phyloP scores from a whole-genome alignment of 2,888 invertebrate species.

The Cephus runcator region DNA sequence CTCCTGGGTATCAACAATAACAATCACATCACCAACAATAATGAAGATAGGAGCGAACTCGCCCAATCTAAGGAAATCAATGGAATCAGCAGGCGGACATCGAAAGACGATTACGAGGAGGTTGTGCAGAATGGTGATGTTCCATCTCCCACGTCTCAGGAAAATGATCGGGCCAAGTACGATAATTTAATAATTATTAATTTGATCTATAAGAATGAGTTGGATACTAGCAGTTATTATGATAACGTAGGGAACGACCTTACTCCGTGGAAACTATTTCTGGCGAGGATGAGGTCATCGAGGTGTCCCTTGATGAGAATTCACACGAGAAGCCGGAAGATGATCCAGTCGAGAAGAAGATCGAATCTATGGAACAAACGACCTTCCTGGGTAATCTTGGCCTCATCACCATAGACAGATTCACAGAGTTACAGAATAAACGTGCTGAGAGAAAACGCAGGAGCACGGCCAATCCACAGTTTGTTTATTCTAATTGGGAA shows the following conservation, averaged over 20 bases:
- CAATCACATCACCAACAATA: conserved; percentile 50
- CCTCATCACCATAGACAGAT: conserved; percentile 66
- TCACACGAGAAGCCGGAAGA: conserved; percentile 38
- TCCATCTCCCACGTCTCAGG: conserved; percentile 33
- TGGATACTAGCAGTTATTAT: conserved; percentile 1
- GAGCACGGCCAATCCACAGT: conserved; percentile 70
- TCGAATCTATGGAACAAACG: conserved; percentile 47
- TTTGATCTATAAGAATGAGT: background rate
- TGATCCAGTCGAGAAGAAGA: conserved; percentile 16
- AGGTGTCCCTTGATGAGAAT: conserved; percentile 48
- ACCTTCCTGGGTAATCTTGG: conserved; percentile 65
- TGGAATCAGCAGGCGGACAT: conserved; percentile 36
- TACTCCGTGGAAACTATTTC: conserved; percentile 53
- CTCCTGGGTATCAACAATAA: conserved; percentile 56
- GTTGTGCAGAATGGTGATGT: conserved; percentile 50
- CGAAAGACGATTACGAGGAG: conserved; percentile 56
- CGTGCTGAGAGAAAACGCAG: conserved; percentile 68
- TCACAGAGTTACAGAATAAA: conserved; percentile 67
- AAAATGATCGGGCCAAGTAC: conserved; percentile 44
- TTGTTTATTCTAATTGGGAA: conserved; percentile 66
- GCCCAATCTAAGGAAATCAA: conserved; percentile 33
- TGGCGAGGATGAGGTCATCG: conserved; percentile 52
- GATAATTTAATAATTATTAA: conserved; percentile 17
- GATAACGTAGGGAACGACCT: conserved; percentile 38
- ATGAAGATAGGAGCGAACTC: conserved; percentile 36